Percentiles rank a stretch among this genome's conserved stretches.
phyloP scores from a whole-genome alignment of 2,797 vertebrate genomes.

The Periparus ater region DNA sequence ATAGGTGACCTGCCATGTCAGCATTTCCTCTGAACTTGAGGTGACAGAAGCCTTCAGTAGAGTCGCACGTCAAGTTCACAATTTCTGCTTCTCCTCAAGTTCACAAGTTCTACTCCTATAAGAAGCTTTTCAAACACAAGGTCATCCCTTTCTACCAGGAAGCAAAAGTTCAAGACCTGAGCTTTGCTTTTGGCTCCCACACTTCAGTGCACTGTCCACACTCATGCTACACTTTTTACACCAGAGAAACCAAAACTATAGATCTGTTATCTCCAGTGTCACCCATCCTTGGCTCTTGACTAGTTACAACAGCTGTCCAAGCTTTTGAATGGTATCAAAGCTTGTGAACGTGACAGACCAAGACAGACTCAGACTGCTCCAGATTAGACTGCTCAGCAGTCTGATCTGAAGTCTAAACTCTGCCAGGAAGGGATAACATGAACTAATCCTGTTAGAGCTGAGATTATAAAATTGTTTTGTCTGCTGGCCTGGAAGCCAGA shows the following conservation, averaged over 20 bases:
- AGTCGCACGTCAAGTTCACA: not conserved
- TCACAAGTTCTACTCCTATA: not conserved
- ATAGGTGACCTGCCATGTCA: not conserved
- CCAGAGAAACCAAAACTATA: not conserved
- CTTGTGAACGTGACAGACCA: not conserved
- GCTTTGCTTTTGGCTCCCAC: not conserved
- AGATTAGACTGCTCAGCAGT: not conserved
- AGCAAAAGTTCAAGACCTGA: not conserved
- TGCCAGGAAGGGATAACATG: conserved; percentile 1
- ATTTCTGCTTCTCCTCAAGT: not conserved
- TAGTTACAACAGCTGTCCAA: not conserved
- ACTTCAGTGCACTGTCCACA: not conserved
- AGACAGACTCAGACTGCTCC: not conserved
- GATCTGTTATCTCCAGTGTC: not conserved
- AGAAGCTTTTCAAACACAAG: not conserved
- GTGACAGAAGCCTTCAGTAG: not conserved
- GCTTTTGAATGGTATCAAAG: not conserved
- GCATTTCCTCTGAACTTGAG: not conserved
- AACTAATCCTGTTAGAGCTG: conserved; percentile 2
- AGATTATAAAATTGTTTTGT: not conserved
- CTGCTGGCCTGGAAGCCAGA: not conserved
- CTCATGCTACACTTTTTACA: not conserved
- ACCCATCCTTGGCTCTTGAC: not conserved
- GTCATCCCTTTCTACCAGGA: not conserved
- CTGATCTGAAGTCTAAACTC: not conserved